Conservation (phyloP, 1,140 invertebrate genomes). For the Euura saliciscinereae region DNA sequence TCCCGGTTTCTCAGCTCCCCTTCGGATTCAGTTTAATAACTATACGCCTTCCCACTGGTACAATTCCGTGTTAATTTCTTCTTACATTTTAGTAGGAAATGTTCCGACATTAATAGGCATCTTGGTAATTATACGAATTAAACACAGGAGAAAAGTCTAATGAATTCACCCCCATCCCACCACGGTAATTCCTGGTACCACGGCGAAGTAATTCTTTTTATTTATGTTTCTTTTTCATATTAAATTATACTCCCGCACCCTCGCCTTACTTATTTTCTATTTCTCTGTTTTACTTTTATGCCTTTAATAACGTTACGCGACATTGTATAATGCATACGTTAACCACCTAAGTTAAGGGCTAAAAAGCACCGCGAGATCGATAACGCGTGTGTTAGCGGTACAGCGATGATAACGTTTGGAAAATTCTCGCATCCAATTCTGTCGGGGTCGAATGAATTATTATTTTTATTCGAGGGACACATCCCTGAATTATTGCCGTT, state of each 20-base stretch:
- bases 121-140: background rate
- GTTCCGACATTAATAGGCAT: background rate
- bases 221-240: too few relatives aligned
- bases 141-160: background rate
- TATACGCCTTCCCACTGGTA: background rate
- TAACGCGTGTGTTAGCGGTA: background rate
- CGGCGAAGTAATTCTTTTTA: too few relatives aligned
- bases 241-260: background rate
- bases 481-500: too few relatives aligned
- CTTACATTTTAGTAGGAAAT: conserved; percentile 2
- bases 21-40: background rate
- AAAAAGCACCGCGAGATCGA: background rate
- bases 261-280: background rate
- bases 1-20: background rate
- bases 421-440: conserved; percentile 1
- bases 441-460: background rate
- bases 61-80: conserved; percentile 7
- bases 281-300: background rate
- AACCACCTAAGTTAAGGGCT: background rate
- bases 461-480: background rate
- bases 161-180: background rate
- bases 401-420: background rate
- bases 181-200: background rate
- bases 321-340: conserved; percentile 1
- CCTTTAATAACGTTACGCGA: background rate